Conservation (phyloP, 2,888 invertebrate genomes). For the Macaria notata region DNA sequence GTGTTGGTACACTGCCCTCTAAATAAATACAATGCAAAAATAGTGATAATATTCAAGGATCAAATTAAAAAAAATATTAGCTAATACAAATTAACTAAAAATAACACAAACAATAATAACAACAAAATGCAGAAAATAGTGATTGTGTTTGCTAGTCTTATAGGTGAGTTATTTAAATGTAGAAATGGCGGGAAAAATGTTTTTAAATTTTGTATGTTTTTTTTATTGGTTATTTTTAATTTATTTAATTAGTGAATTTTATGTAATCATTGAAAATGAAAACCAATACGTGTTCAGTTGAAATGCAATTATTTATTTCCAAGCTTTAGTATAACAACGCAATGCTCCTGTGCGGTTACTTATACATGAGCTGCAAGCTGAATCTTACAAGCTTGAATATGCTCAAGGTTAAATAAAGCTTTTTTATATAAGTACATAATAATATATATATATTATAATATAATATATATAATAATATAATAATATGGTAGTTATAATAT, state of each 20-base stretch:
- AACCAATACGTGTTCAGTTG: too few relatives aligned
- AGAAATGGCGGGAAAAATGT: constrained; percentile 12
- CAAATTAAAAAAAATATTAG: constrained; percentile 12
- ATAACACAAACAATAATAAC: constrained; percentile 34
- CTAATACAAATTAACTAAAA: not conserved
- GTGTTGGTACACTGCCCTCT: constrained; percentile 41
- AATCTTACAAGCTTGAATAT: too few relatives aligned
- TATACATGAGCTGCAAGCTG: too few relatives aligned
- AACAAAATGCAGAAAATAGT: constrained; percentile 45
- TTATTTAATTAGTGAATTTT: not conserved
- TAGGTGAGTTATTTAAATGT: constrained; percentile 43
- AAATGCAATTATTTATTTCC: too few relatives aligned
- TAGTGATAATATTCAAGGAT: constrained; percentile 21
- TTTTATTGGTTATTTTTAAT: not conserved
- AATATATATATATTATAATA: too few relatives aligned
- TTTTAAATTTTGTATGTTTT: not conserved
- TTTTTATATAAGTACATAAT: too few relatives aligned
- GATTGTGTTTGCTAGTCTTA: constrained; percentile 45
- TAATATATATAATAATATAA: too few relatives aligned
- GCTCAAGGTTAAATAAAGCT: too few relatives aligned
- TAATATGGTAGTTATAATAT: too few relatives aligned
- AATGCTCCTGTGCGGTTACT: too few relatives aligned
- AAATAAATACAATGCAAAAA: constrained; percentile 24
- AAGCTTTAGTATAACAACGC: too few relatives aligned
- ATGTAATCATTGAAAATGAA: too few relatives aligned